These are phyloP conservation scores for Chaetodon trifasciatus DNA, from an alignment of 2,797 vertebrate genomes.

Conservation along the genomic window DNA sequence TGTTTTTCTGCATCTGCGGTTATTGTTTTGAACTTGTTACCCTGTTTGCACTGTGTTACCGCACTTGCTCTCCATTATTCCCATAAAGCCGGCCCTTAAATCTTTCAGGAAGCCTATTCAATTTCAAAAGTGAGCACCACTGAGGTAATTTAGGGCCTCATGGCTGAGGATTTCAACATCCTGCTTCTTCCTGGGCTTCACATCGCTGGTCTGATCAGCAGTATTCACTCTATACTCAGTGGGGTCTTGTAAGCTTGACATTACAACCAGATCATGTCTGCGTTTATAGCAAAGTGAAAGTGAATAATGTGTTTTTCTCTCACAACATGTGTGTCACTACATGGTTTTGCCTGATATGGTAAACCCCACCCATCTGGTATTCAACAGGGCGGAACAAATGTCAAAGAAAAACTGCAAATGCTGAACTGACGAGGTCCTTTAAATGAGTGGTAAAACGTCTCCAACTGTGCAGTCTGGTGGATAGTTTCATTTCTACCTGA, in stretches of 20 bases:
- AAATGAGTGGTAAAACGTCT: slow-evolving; percentile 20
- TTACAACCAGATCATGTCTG: neutral
- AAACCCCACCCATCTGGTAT: neutral
- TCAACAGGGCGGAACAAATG: neutral
- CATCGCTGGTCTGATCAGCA: slow-evolving; percentile 25
- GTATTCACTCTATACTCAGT: neutral
- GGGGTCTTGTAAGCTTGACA: neutral
- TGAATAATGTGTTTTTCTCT: neutral
- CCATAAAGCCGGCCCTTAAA: slow-evolving; percentile 72
- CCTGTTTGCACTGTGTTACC: slow-evolving; percentile 42
- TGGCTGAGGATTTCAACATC: slow-evolving; percentile 60
- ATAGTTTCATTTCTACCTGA: slow-evolving; percentile 26
- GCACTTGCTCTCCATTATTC: slow-evolving; percentile 61
- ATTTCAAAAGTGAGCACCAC: slow-evolving; percentile 73
- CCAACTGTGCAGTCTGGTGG: slow-evolving; percentile 2
- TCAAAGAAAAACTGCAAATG: slow-evolving; percentile 18
- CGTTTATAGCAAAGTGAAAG: neutral
- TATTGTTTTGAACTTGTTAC: slow-evolving; percentile 64
- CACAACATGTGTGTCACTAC: neutral
- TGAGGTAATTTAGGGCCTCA: slow-evolving; percentile 68
- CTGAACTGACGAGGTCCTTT: slow-evolving; percentile 13
- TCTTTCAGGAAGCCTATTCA: slow-evolving; percentile 71
- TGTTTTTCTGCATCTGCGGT: slow-evolving; percentile 52
- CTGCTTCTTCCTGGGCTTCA: slow-evolving; percentile 45
- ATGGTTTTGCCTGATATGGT: neutral